Conservation (phyloP, 2,888 invertebrate genomes). For the Drosophila planitibia region DNA sequence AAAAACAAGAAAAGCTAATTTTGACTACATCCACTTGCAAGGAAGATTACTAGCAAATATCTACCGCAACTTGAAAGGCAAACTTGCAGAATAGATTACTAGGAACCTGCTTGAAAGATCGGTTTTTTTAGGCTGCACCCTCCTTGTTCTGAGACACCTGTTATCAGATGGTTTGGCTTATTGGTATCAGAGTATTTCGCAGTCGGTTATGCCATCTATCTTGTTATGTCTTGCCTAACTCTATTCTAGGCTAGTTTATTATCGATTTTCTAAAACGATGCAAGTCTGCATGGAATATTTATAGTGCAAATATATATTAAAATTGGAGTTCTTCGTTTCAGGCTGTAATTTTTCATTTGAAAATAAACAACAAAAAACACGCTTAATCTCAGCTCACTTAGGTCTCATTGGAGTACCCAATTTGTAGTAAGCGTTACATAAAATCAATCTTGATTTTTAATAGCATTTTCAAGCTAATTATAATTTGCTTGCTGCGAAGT, state of each 20-base stretch:
- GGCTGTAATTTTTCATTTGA: not conserved
- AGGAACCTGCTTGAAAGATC: not conserved
- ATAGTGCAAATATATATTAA: not conserved
- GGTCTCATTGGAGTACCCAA: not conserved
- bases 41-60: not conserved
- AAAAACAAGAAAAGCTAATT: not conserved
- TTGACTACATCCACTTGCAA: no score
- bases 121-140: not conserved
- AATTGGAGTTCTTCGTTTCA: not conserved
- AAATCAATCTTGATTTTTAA: not conserved
- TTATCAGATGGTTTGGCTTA: not conserved
- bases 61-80: not conserved
- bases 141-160: not conserved
- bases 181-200: not conserved
- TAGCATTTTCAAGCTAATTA: not conserved
- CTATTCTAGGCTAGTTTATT: not conserved
- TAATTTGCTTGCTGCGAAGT: constrained; percentile 9
- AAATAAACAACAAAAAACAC: not conserved
- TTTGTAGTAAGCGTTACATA: not conserved
- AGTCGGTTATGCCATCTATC: not conserved
- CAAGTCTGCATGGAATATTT: not conserved
- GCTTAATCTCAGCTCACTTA: not conserved
- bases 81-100: not conserved
- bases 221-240: not conserved
- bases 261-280: not conserved